A percentile compares a stretch with the other conserved stretches of the same genome.
Evolutionary conservation across 2,888 invertebrate species (phyloP).

Genomic region (Rosalia funebris): DNA sequence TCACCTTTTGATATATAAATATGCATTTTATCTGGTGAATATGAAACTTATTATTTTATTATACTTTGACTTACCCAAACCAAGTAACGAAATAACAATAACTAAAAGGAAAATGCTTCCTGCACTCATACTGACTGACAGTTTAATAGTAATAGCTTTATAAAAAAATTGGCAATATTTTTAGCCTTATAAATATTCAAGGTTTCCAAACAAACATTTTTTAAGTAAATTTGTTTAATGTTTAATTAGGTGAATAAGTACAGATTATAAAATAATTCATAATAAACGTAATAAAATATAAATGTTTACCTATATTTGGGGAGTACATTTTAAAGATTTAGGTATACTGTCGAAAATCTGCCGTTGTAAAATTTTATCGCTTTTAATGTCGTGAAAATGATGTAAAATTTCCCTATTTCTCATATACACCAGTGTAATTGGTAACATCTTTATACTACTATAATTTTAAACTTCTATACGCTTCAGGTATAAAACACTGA

Average conservation of each 20-base stretch:
- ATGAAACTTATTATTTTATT: too few relatives aligned
- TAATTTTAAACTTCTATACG: too few relatives aligned
- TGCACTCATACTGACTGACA: conserved; percentile 14
- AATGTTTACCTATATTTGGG: background rate
- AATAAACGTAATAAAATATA: background rate
- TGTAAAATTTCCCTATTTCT: too few relatives aligned
- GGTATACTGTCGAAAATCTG: too few relatives aligned
- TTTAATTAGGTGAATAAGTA: conserved; percentile 11
- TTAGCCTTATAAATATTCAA: conserved; percentile 3
- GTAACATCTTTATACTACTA: too few relatives aligned
- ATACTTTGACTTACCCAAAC: conserved; percentile 10
- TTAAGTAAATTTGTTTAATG: conserved; percentile 5
- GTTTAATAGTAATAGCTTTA: conserved; percentile 5
- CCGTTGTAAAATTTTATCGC: too few relatives aligned
- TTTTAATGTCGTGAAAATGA: too few relatives aligned
- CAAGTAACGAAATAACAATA: background rate
- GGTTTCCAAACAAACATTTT: conserved; percentile 14
- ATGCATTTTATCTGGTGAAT: too few relatives aligned
- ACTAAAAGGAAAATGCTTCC: background rate
- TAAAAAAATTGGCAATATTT: conserved; percentile 13
- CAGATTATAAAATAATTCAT: background rate
- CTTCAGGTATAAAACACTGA: too few relatives aligned
- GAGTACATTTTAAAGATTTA: too few relatives aligned
- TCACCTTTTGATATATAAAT: too few relatives aligned
- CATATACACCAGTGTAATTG: too few relatives aligned